phyloP scores from a whole-genome alignment of 1,140 invertebrate species.

The Drosophila bifasciata region DNA sequence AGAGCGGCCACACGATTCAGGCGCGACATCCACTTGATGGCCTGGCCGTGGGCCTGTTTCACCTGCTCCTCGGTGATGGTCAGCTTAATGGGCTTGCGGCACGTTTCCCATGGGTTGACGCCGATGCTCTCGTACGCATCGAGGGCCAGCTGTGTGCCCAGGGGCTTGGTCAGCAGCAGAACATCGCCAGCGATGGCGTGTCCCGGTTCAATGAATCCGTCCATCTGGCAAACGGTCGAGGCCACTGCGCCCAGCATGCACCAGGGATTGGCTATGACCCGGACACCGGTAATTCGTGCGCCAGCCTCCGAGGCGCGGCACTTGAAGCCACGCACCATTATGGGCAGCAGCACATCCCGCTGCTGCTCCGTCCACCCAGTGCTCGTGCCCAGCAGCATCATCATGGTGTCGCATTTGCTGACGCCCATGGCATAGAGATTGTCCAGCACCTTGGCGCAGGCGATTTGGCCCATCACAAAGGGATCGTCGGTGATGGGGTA shows the following conservation, averaged over 20 bases:
- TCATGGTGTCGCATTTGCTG: constrained; percentile 99
- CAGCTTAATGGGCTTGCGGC: constrained; percentile 97
- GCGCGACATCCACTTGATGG: constrained; percentile 98
- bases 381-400: constrained; percentile 97
- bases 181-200: constrained; percentile 99
- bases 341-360: constrained; percentile 96
- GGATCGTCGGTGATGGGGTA: constrained; percentile 99
- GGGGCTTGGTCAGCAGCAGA: constrained; percentile 97
- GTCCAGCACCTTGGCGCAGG: constrained; percentile 99
- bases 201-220: constrained; percentile 98
- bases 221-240: constrained; percentile 95
- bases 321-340: constrained; percentile 87
- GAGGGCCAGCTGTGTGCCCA: constrained; percentile 98
- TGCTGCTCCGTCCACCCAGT: constrained; percentile 98
- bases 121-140: constrained; percentile 99
- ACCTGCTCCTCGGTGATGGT: constrained; percentile 98
- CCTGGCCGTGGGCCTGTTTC: constrained; percentile 96
- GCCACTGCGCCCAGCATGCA: constrained; percentile 98
- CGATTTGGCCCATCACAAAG: constrained; percentile 99
- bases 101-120: constrained; percentile 89
- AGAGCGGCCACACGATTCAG: constrained; percentile 96
- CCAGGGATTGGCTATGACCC: constrained; percentile 99
- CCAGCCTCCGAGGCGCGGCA: constrained; percentile 97
- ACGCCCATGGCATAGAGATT: constrained; percentile 99
- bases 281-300: constrained; percentile 96